Conservation (phyloP, 2,797 vertebrate species). For the Falco naumanni region DNA sequence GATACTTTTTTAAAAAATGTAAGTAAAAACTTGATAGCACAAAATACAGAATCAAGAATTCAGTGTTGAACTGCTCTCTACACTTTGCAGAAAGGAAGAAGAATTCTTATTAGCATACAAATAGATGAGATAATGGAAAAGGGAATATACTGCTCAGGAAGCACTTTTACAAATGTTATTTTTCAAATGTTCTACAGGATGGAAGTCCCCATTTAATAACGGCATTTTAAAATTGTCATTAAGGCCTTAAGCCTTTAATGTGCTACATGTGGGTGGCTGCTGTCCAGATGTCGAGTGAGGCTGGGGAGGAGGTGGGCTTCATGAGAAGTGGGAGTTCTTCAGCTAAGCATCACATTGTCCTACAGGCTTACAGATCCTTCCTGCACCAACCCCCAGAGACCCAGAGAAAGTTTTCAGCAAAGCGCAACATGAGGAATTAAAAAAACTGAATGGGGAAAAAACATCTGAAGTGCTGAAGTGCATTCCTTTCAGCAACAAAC, state of each 20-base stretch:
- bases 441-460: not conserved
- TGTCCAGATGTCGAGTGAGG: not conserved
- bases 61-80: not conserved
- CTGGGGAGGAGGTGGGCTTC: not conserved
- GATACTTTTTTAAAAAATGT: not conserved
- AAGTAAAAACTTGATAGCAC: conserved; percentile 12
- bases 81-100: not conserved
- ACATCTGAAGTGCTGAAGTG: not conserved
- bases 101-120: conserved; percentile 39
- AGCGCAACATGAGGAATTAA: not conserved
- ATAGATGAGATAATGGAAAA: conserved; percentile 54
- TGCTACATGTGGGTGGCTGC: not conserved
- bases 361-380: not conserved
- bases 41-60: not conserved
- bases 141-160: conserved; percentile 20
- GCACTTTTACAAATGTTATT: conserved; percentile 19
- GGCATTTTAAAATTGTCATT: conserved; percentile 17
- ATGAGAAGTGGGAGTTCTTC: not conserved
- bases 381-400: not conserved
- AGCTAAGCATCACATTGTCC: not conserved
- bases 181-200: conserved; percentile 28
- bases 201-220: conserved; percentile 29
- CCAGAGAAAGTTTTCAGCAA: not conserved
- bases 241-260: conserved; percentile 29
- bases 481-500: not conserved